Conservation (phyloP, 2,888 invertebrate species). For the Monopis laevigella region DNA sequence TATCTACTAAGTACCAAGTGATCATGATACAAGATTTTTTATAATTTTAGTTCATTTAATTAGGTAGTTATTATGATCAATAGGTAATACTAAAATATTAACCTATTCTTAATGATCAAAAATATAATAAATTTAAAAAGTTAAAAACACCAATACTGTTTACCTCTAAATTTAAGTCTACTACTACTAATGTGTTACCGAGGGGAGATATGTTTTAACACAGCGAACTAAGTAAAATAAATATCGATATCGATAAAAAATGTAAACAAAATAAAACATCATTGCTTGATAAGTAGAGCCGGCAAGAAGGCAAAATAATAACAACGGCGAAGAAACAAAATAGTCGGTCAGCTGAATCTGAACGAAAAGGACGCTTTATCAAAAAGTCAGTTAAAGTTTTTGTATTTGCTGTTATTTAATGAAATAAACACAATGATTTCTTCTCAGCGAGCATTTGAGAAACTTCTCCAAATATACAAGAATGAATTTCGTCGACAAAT, state of each 20-base stretch:
- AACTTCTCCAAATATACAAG: conserved; percentile 45
- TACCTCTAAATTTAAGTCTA: too few species aligned
- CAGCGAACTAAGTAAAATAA: neutral
- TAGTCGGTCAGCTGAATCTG: conserved; percentile 44
- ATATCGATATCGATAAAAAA: conserved; percentile 35
- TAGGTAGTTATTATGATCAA: too few species aligned
- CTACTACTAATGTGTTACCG: too few species aligned
- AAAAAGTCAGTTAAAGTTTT: neutral
- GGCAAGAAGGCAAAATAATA: conserved; percentile 52
- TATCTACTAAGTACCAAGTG: too few species aligned
- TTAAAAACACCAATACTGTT: too few species aligned
- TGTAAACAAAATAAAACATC: conserved; percentile 52
- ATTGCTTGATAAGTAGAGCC: conserved; percentile 38
- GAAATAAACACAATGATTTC: conserved; percentile 40
- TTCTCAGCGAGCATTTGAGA: conserved; percentile 47
- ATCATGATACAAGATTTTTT: too few species aligned
- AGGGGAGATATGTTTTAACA: neutral
- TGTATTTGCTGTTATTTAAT: conserved; percentile 1
- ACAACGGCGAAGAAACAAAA: conserved; percentile 37
- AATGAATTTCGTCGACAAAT: conserved; percentile 60
- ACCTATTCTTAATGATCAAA: neutral
- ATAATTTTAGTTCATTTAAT: too few species aligned
- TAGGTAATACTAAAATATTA: too few species aligned
- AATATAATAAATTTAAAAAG: conserved; percentile 6
- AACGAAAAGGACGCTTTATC: conserved; percentile 31